These are phyloP conservation scores for Scytalopus superciliaris DNA, from an alignment of 2,113 vertebrate genomes.

Conservation along the genomic window DNA sequence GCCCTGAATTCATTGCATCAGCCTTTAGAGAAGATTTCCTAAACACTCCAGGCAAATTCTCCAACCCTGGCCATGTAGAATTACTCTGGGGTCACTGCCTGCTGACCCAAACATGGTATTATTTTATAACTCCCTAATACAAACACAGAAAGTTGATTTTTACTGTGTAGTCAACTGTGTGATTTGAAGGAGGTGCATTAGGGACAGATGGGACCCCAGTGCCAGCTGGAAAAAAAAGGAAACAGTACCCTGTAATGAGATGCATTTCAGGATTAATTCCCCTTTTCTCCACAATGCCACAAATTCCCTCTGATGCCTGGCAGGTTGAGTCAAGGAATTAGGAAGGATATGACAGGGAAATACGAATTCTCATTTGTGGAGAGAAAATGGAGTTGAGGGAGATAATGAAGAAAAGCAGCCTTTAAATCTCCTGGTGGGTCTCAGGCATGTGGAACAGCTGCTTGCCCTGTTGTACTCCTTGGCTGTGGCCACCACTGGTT, in stretches of 20 bases:
- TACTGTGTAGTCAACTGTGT: not conserved
- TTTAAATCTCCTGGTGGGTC: not conserved
- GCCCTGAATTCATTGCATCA: not conserved
- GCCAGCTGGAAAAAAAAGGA: not conserved
- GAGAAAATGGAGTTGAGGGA: not conserved
- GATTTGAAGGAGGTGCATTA: not conserved
- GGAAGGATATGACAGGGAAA: not conserved
- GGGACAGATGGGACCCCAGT: not conserved
- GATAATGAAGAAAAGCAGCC: not conserved
- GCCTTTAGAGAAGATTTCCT: not conserved
- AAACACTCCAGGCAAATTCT: not conserved
- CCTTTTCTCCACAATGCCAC: not conserved
- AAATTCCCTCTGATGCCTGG: not conserved
- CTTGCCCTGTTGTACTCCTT: not conserved
- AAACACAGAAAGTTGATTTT: not conserved
- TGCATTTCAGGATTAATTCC: not conserved
- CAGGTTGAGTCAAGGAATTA: not conserved
- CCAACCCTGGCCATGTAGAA: not conserved
- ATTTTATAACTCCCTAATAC: not conserved
- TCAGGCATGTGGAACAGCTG: not conserved
- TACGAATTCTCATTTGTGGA: not conserved
- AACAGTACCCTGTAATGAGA: not conserved
- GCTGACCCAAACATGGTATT: not conserved
- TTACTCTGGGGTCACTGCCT: not conserved
- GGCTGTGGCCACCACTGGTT: rapidly evolving